These are phyloP conservation scores for Lepeophtheirus nordmannii DNA, from an alignment of 2,888 invertebrate genomes.

Conservation along the genomic window DNA sequence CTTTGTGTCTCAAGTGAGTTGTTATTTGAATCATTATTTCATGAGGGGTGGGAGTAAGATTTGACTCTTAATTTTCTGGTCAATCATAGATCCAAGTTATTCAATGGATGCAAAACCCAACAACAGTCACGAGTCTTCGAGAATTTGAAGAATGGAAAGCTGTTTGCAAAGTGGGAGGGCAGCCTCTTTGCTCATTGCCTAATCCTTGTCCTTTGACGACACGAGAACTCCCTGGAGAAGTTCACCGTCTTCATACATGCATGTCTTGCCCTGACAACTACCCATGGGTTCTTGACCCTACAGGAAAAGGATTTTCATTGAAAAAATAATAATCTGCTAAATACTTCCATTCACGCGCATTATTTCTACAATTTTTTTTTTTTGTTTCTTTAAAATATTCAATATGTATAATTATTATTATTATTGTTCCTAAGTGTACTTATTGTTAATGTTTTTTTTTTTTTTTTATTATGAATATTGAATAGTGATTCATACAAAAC, in stretches of 20 bases:
- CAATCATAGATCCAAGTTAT: conserved; percentile 49
- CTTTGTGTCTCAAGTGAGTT: conserved; percentile 49
- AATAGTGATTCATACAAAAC: too few species aligned
- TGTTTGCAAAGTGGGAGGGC: conserved; percentile 82
- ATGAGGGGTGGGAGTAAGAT: neutral
- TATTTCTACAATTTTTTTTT: too few species aligned
- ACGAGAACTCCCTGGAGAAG: conserved; percentile 77
- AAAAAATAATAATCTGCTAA: neutral
- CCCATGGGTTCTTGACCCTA: conserved; percentile 84
- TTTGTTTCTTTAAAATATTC: too few species aligned
- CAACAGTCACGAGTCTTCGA: conserved; percentile 63
- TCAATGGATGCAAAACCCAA: conserved; percentile 91
- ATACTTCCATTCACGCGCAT: too few species aligned
- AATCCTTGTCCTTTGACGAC: conserved; percentile 79
- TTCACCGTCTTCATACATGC: conserved; percentile 77
- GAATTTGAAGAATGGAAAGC: conserved; percentile 93
- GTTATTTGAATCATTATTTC: neutral
- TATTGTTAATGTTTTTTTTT: too few species aligned
- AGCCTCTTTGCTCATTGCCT: conserved; percentile 76
- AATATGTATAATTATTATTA: too few species aligned
- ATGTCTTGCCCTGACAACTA: conserved; percentile 91
- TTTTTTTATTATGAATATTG: too few species aligned
- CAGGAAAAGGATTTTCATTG: conserved; percentile 55
- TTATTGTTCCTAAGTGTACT: too few species aligned
- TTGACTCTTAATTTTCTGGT: conserved; percentile 26